phyloP scores from a whole-genome alignment of 2,113 vertebrate genomes.

The Ochotona princeps region DNA sequence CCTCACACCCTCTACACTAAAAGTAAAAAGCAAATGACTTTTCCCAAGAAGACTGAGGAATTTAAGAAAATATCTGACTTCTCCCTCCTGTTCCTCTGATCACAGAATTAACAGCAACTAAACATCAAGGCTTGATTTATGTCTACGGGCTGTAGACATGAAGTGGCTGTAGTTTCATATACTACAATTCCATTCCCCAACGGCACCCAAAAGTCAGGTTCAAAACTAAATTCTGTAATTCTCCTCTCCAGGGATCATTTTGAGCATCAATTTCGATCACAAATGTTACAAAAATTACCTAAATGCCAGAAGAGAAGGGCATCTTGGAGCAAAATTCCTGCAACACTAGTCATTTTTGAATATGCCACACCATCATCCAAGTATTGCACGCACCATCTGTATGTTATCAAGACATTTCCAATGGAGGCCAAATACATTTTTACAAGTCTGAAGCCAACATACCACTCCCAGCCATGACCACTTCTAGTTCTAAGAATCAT shows the following conservation, averaged over 20 bases:
- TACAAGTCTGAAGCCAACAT: background rate
- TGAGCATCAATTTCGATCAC: slow-evolving; percentile 13
- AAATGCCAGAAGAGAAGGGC: background rate
- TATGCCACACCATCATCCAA: background rate
- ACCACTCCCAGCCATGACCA: background rate
- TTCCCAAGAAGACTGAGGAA: background rate
- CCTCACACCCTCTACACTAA: background rate
- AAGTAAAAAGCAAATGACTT: slow-evolving; percentile 50
- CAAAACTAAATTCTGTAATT: slow-evolving; percentile 16
- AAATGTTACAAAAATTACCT: background rate
- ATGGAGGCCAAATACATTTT: background rate
- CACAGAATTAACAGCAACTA: slow-evolving; percentile 25
- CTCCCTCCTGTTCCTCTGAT: background rate
- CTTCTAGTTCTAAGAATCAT: background rate
- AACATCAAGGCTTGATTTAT: background rate
- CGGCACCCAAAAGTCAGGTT: background rate
- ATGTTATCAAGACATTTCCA: background rate
- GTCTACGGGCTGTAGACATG: no score
- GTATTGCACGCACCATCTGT: fast-evolving
- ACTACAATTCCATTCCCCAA: background rate
- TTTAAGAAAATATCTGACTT: slow-evolving; percentile 3
- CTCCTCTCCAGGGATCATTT: background rate
- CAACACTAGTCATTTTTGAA: background rate
- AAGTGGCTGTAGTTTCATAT: background rate
- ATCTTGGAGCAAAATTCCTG: background rate